Percentiles rank a stretch among this genome's conserved stretches.
These are phyloP conservation scores for Coleophora flavipennella DNA, from an alignment of 2,888 invertebrate genomes.

Conservation along the genomic window DNA sequence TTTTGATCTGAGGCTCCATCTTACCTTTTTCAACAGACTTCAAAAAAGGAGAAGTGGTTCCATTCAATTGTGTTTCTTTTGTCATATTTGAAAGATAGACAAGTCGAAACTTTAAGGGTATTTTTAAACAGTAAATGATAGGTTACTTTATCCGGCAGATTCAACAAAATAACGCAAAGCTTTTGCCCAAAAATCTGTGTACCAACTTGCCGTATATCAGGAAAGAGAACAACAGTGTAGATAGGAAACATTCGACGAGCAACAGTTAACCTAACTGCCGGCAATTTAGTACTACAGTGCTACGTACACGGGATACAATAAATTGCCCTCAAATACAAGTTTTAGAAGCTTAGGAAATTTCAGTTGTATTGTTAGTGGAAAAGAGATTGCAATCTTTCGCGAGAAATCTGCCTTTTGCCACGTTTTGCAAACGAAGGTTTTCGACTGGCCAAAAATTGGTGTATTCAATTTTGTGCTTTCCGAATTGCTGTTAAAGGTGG, in stretches of 20 bases:
- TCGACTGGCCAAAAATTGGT: conserved; percentile 13
- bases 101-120: too few species aligned
- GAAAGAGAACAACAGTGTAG: conserved; percentile 40
- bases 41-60: too few species aligned
- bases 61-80: too few species aligned
- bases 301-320: conserved; percentile 44
- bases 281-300: conserved; percentile 42
- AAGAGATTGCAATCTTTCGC: conserved; percentile 12
- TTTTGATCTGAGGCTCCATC: too few species aligned
- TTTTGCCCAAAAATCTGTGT: too few species aligned
- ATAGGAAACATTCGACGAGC: conserved; percentile 49
- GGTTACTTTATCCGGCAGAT: too few species aligned
- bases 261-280: conserved; percentile 61
- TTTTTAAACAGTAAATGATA: too few species aligned
- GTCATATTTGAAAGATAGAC: too few species aligned
- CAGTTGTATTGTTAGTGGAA: conserved; percentile 1
- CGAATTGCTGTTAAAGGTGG: conserved; percentile 2
- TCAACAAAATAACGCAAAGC: too few species aligned
- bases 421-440: conserved; percentile 10
- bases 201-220: conserved; percentile 38
- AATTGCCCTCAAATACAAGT: conserved; percentile 32
- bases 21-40: too few species aligned
- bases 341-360: conserved; percentile 11
- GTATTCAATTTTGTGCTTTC: conserved; percentile 26
- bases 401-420: conserved; percentile 8